Evolutionary conservation across 2,888 invertebrate genomes (phyloP).

Genomic region (Watsonalla binaria): DNA sequence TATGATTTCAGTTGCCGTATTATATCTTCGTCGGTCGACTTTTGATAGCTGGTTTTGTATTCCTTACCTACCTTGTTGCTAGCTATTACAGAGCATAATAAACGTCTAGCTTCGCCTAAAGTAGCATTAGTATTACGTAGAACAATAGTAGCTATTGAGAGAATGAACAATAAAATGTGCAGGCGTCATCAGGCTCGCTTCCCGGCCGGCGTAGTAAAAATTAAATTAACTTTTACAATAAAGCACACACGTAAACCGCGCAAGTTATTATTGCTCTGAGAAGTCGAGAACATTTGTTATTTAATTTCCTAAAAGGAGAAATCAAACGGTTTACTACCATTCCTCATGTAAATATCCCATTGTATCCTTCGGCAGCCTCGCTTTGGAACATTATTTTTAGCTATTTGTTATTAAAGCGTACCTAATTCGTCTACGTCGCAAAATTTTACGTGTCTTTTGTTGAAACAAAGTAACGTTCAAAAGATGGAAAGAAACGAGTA

Average conservation of each 20-base stretch:
- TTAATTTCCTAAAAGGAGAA: constrained; percentile 40
- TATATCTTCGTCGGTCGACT: too few species aligned
- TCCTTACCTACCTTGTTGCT: too few species aligned
- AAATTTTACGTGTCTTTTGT: too few species aligned
- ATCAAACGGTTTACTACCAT: constrained; percentile 37
- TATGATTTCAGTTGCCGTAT: too few species aligned
- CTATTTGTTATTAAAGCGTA: constrained; percentile 5
- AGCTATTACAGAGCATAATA: too few species aligned
- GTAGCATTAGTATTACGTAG: neutral
- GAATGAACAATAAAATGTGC: neutral
- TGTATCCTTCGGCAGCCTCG: constrained; percentile 24
- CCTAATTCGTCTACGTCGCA: too few species aligned
- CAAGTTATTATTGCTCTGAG: constrained; percentile 30
- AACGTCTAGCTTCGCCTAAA: too few species aligned
- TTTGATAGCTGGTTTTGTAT: too few species aligned
- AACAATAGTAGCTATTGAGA: neutral
- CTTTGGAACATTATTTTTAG: constrained; percentile 15
- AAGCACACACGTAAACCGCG: constrained; percentile 21
- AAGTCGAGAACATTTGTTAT: constrained; percentile 33
- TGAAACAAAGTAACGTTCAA: too few species aligned
- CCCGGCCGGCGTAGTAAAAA: constrained; percentile 18
- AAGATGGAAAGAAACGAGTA: too few species aligned
- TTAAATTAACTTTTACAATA: constrained; percentile 33
- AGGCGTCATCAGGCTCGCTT: neutral
- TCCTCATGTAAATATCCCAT: constrained; percentile 46